Evolutionary conservation across 53 echinoderm and acorn worm genomes (phyloP), one percentile per base, ranked within the genome.

Genomic region (Patiria pectinifera): DNA sequence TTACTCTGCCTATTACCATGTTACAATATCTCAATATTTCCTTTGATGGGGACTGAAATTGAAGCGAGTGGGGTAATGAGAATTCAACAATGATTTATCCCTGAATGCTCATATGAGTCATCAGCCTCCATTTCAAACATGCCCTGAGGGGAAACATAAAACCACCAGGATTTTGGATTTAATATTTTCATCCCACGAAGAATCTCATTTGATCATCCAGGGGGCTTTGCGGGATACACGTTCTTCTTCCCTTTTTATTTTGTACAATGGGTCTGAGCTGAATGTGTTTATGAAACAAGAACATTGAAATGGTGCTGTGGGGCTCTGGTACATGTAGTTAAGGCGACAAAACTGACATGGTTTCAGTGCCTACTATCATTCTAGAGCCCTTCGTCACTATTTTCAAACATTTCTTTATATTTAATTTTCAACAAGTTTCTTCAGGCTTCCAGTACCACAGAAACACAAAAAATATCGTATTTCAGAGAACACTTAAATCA

Each of bases 21-120:
- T 66, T 63, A 62, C 61, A 60, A 18, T 85, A 59, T 45, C 66
- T 18, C 43, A 45, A 62, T 85, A 85, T 85, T 66, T 3, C 19
- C 16, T 85, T 69, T 43, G 18, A 46, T 11, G 1, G 0, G 19
- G 74, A 79, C 53, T 82, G 82, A 58, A 53, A 48, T 9, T 9
- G 26, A 82, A 62, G 45, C 18, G 44, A 66, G 25, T 66, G 5
- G 84, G 26, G 13, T 58, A 84, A 26, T 84, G 66, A 14, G 66
- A 66, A 84, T 84, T 2, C 43, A 6, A 26, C 26, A 84, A 25
- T 63, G 84, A 84, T 84, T 84, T 60, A 82, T 82, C 4, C 22
- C 24, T 82, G 23, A 60, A 48, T 15, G 48, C 16, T 23, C 11
- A 79, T 15, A 45, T 79, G 80, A 79, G 80, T 79, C 80, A 79